These are phyloP conservation scores for Eubasilissa regina DNA, from an alignment of 1,140 invertebrate genomes.

Conservation along the genomic window DNA sequence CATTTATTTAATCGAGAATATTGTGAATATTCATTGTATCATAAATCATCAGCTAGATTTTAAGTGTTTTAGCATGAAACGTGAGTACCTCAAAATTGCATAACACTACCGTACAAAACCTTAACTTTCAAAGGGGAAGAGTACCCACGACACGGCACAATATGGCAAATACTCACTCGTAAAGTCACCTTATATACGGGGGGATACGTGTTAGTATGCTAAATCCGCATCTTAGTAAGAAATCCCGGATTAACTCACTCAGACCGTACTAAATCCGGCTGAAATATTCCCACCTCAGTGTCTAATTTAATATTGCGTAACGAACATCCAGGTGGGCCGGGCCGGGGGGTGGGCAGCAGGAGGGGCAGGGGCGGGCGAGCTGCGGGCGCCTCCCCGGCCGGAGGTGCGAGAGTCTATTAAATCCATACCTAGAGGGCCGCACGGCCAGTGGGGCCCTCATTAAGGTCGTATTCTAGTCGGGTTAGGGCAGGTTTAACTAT, in stretches of 20 bases:
- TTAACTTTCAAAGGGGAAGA: too few relatives aligned
- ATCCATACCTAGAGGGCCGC: constrained; percentile 9
- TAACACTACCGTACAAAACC: too few relatives aligned
- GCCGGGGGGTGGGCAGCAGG: too few relatives aligned
- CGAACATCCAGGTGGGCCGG: neutral
- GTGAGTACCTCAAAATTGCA: too few relatives aligned
- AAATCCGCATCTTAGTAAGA: constrained; percentile 3
- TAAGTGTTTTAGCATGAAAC: too few relatives aligned
- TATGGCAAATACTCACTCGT: too few relatives aligned
- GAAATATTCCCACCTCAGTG: constrained; percentile 5
- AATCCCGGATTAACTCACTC: neutral
- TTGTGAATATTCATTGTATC: too few relatives aligned
- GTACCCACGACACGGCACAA: too few relatives aligned
- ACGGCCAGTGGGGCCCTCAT: constrained; percentile 12
- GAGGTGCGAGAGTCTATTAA: constrained; percentile 15
- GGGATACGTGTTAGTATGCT: constrained; percentile 8
- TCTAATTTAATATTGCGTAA: constrained; percentile 11
- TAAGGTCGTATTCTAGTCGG: constrained; percentile 3
- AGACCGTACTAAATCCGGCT: constrained; percentile 8
- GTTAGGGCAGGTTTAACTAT: constrained; percentile 5
- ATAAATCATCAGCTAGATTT: too few relatives aligned
- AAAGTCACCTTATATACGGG: neutral
- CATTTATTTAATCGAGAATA: too few relatives aligned
- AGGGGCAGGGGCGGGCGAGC: too few relatives aligned
- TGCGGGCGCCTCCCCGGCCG: too few relatives aligned